Evolutionary conservation across 2,797 vertebrate genomes (phyloP).

Genomic region (Takifugu ocellatus): DNA sequence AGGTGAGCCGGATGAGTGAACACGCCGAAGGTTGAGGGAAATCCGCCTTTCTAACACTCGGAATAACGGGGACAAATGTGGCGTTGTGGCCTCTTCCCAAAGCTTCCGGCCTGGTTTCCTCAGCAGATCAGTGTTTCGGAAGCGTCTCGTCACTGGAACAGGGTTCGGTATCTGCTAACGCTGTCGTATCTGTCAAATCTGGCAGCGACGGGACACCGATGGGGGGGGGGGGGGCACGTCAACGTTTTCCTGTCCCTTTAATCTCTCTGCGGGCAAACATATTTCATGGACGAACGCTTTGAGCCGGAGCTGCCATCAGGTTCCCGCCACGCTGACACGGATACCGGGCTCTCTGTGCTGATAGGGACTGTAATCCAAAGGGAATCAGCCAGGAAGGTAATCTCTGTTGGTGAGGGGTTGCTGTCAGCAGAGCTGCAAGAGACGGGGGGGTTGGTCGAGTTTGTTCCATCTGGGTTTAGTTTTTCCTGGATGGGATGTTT

Average conservation of each 20-base stretch:
- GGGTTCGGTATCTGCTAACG: no score
- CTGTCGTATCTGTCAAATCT: no score
- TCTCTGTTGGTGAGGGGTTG: constrained; percentile 1
- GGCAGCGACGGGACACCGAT: background rate
- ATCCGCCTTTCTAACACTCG: no score
- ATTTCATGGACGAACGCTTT: constrained; percentile 33
- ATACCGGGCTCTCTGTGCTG: constrained; percentile 7
- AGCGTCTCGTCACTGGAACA: no score
- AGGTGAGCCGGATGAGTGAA: no score
- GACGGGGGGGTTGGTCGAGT: no score
- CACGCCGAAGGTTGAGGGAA: background rate
- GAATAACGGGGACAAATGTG: no score
- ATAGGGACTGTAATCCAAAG: constrained; percentile 18
- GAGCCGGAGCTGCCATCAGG: constrained; percentile 14
- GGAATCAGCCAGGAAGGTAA: constrained; percentile 19
- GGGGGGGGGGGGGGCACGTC: constrained; percentile 4
- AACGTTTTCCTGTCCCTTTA: constrained; percentile 1
- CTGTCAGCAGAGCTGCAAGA: background rate
- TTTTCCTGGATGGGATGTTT: no score
- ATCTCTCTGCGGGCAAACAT: constrained; percentile 26
- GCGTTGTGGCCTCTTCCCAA: no score
- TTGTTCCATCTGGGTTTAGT: no score
- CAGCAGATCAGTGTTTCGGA: no score
- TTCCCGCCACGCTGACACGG: constrained; percentile 6
- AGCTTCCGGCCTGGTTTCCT: no score